These are phyloP conservation scores for Lepidocolaptes lacrymiger DNA, from an alignment of 2,797 vertebrate species.

Conservation along the genomic window DNA sequence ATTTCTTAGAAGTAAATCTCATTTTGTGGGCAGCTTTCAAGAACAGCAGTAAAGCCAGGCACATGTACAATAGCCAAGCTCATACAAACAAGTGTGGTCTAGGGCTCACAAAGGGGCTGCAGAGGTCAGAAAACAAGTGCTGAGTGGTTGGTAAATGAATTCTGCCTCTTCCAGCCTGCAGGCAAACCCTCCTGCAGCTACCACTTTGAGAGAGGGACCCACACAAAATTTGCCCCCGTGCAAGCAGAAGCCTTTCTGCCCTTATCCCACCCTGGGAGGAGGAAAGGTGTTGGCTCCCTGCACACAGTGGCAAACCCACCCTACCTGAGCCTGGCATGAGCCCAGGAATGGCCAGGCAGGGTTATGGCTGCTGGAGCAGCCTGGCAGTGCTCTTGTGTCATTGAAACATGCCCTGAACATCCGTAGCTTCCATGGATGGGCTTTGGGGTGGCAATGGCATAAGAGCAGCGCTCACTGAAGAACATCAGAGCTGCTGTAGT, in stretches of 20 bases:
- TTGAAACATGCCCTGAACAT: neutral
- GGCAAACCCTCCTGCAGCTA: neutral
- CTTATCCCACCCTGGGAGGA: rapidly evolving
- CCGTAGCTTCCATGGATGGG: neutral
- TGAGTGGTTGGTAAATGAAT: neutral
- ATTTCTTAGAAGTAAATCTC: slow-evolving; percentile 10
- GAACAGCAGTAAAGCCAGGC: neutral
- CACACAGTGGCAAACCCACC: rapidly evolving
- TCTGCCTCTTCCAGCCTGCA: neutral
- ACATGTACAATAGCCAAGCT: neutral
- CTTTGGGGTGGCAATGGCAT: neutral
- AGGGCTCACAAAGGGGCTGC: neutral
- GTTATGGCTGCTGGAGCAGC: neutral
- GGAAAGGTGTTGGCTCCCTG: rapidly evolving
- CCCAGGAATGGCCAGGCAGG: rapidly evolving
- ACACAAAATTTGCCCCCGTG: neutral
- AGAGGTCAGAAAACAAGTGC: neutral
- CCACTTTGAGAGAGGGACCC: neutral
- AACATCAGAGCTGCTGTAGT: rapidly evolving
- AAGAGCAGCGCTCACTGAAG: neutral
- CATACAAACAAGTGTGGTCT: neutral
- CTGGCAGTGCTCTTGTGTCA: rapidly evolving
- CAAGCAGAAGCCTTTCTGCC: neutral
- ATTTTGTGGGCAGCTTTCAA: neutral
- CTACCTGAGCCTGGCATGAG: neutral